Percentiles rank a stretch among this genome's conserved stretches.
phyloP scores from a whole-genome alignment of 1,140 invertebrate species.

The Sminthurinus signatus region DNA sequence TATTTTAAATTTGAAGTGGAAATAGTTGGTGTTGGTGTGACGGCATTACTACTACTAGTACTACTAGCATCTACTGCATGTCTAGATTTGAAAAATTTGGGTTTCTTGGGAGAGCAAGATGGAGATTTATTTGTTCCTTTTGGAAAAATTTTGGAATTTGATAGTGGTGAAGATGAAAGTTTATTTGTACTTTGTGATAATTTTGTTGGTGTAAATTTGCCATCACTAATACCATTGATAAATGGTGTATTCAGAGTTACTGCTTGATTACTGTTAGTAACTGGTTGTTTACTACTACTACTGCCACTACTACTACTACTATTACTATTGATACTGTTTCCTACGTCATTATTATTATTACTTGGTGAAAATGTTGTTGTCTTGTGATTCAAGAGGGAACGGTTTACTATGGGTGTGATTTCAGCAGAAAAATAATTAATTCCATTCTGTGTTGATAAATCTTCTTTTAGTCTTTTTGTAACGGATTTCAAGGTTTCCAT shows the following conservation, averaged over 20 bases:
- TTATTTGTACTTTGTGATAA: too few species aligned
- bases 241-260: too few species aligned
- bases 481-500: conserved; percentile 1
- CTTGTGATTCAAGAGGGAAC: too few species aligned
- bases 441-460: too few species aligned
- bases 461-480: background rate
- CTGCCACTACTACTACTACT: too few species aligned
- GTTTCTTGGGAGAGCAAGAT: conserved; percentile 23
- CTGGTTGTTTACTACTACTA: too few species aligned
- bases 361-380: too few species aligned
- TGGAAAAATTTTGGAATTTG: conserved; percentile 3
- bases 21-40: background rate
- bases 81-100: conserved; percentile 39
- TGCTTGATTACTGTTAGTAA: too few species aligned
- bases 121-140: background rate
- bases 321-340: too few species aligned
- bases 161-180: too few species aligned
- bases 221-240: background rate
- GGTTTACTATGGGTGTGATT: conserved; percentile 5
- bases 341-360: too few species aligned
- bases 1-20: too few species aligned
- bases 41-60: background rate
- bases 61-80: background rate
- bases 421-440: background rate
- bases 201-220: background rate